Base-by-base conservation (phyloP, 2,113 vertebrate species). In the Petromus typicus region DNA sequence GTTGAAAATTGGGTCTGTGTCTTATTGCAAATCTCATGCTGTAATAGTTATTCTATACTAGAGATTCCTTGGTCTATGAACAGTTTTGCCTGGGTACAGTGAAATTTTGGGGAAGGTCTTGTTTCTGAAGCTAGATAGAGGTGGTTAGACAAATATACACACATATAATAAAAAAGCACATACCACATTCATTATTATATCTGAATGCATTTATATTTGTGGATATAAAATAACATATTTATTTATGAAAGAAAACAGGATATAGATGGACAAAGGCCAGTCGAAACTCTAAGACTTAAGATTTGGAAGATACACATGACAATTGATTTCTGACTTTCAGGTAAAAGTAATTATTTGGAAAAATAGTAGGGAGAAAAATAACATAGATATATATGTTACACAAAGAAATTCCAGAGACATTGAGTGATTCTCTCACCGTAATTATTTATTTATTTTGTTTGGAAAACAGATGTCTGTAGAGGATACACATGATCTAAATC, bases 1-100 rank as follows among this genome's bases (percentile, higher is more conserved):
- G 97, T 98, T 96, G 98, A 96, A 98, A 89, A 97, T 91, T 95
- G 48, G 84, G 57, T 97, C 90, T 96, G 84, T 95, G 97, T 98
- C 95, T 96, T 93, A 63, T 25, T 96, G 87, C 80, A 95, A 97
- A 95, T 94, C 91, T 94, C 5, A 2, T 89, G 93, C 95, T 84
- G 0, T 88, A 56, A 84, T 91, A 96, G 78, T 97, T 97, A 96
- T 94, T 85, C 90, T 92, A 83, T 69, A 69, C 54, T 71, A 94
- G 87, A 97, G 90, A 94, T 95, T 63, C n/a, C 18, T 11, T 54
- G 76, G 71, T 94, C 86, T 92, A 83, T n/a, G 91, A 48, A 43
- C 11, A 48, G 0, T 12, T 43, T 10, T 25, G 2, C 16, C 61
- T n/a, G 64, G 20, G 17, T 78, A 54, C 64, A 73, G 66, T 66